Evolutionary conservation across 1,140 invertebrate genomes (phyloP).

Genomic region (Drosophila quadrilineata): DNA sequence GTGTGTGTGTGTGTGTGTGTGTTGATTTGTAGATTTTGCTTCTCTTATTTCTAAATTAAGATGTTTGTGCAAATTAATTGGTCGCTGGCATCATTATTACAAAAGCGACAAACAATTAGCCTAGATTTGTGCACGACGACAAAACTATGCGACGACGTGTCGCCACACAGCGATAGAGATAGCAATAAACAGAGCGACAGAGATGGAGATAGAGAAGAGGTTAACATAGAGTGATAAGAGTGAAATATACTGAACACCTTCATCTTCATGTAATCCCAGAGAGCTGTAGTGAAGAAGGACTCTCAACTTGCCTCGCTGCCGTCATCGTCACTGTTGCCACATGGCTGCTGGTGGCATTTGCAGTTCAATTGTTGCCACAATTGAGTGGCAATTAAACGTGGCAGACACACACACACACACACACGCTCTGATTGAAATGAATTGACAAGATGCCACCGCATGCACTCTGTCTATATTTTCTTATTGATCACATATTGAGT

Average conservation of each 20-base stretch:
- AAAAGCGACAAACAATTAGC: conserved; percentile 79
- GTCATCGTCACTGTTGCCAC: too few species aligned
- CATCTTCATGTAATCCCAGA: too few species aligned
- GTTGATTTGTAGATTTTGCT: conserved; percentile 13
- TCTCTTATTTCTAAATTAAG: conserved; percentile 71
- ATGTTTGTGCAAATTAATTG: conserved; percentile 80
- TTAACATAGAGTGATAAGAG: too few species aligned
- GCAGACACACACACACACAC: conserved; percentile 34
- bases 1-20: conserved; percentile 16
- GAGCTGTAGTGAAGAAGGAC: too few species aligned
- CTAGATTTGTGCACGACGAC: conserved; percentile 57
- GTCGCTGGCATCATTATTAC: conserved; percentile 78
- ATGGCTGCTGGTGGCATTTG: neutral
- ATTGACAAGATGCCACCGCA: conserved; percentile 42
- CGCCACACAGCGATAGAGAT: neutral
- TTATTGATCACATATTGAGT: neutral
- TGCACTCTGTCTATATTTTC: neutral
- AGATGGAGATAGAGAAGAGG: neutral
- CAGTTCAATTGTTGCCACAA: conserved; percentile 46
- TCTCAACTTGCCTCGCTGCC: too few species aligned
- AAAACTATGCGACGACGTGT: neutral
- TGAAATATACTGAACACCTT: too few species aligned
- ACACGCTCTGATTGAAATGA: conserved; percentile 75
- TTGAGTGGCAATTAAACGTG: conserved; percentile 70
- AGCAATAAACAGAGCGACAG: neutral